A percentile compares a stretch with the other conserved stretches of the same genome.
Conservation (phyloP, 2,888 invertebrate species). For the Petrolisthes manimaculis region DNA sequence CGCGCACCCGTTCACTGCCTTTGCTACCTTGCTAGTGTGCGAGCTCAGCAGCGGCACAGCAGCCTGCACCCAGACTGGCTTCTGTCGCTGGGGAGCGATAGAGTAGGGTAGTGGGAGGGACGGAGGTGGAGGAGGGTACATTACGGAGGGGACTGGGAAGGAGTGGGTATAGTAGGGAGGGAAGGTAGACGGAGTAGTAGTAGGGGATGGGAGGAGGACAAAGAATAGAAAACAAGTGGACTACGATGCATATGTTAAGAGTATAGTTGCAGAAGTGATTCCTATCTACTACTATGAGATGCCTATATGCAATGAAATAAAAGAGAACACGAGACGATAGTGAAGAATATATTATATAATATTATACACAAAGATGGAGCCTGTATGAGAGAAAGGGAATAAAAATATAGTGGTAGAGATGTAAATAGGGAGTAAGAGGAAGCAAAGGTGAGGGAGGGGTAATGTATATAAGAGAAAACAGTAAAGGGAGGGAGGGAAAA, state of each 20-base stretch:
- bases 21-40: background rate
- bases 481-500: background rate
- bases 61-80: background rate
- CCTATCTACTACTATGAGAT: too few species aligned
- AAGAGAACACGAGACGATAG: too few species aligned
- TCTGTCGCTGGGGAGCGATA: background rate
- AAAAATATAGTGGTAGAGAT: too few species aligned
- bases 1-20: background rate
- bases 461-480: background rate
- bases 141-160: background rate
- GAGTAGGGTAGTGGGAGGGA: background rate
- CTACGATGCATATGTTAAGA: too few species aligned
- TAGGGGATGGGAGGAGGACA: too few species aligned
- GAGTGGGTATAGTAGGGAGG: background rate
- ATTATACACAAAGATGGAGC: too few species aligned
- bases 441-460: background rate
- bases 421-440: too few species aligned
- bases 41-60: background rate
- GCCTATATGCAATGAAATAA: too few species aligned
- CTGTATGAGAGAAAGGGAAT: too few species aligned
- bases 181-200: background rate
- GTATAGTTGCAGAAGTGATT: too few species aligned
- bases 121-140: background rate
- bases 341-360: too few species aligned
- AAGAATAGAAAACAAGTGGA: too few species aligned